phyloP scores from a whole-genome alignment of 2,888 invertebrate genomes.

The Belgica antarctica region DNA sequence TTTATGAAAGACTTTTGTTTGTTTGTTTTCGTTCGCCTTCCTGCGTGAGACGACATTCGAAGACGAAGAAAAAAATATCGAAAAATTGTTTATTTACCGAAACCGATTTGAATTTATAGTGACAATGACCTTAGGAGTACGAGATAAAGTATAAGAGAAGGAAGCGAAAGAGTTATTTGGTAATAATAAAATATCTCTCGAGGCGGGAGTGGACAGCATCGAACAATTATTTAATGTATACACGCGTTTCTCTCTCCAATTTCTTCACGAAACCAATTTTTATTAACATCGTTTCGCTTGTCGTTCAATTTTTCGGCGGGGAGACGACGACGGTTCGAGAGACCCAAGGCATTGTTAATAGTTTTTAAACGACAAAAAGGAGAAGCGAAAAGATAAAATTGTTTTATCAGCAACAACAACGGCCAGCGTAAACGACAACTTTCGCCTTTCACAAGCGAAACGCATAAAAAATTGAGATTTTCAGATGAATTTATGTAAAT shows the following conservation, averaged over 20 bases:
- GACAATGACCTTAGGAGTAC: constrained; percentile 30
- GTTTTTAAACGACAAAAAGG: constrained; percentile 24
- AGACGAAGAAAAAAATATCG: too few species aligned
- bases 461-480: constrained; percentile 39
- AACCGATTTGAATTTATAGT: constrained; percentile 1
- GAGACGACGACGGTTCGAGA: background rate
- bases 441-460: constrained; percentile 40
- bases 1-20: constrained; percentile 21
- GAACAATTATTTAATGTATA: constrained; percentile 33
- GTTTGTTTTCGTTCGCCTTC: background rate
- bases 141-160: constrained; percentile 11
- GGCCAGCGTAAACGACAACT: background rate
- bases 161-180: background rate
- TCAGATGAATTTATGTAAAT: constrained; percentile 34
- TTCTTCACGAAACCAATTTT: constrained; percentile 16
- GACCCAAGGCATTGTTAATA: constrained; percentile 23
- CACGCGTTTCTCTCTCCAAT: background rate
- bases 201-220: background rate
- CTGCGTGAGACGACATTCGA: background rate
- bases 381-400: constrained; percentile 20
- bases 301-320: background rate
- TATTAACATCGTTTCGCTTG: constrained; percentile 23
- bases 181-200: constrained; percentile 10
- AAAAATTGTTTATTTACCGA: constrained; percentile 17
- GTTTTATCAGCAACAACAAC: constrained; percentile 1